Conservation (phyloP, 2,797 vertebrate species). For the Thaleichthys pacificus region DNA sequence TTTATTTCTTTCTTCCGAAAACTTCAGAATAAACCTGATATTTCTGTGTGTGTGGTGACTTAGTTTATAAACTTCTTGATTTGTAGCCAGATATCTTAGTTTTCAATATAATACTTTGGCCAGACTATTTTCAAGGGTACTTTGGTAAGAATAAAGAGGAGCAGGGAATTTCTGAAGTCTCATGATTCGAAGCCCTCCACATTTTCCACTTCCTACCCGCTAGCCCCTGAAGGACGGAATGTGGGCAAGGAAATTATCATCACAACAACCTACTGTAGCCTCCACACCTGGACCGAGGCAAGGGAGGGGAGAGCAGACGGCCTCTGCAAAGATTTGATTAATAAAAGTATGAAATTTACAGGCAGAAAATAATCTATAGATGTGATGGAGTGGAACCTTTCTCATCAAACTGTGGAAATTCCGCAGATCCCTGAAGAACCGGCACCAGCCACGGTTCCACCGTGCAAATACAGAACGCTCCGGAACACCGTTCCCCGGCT, state of each 20-base stretch:
- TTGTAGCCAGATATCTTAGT: background rate
- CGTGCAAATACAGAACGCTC: slow-evolving; percentile 61
- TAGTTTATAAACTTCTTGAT: too few species aligned
- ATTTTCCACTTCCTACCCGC: slow-evolving; percentile 55
- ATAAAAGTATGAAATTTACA: slow-evolving; percentile 70
- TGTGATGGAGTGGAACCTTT: slow-evolving; percentile 71
- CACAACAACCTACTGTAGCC: slow-evolving; percentile 53
- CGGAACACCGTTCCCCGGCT: slow-evolving; percentile 55
- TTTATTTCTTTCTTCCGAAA: too few species aligned
- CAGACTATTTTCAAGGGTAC: background rate
- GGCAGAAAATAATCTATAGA: slow-evolving; percentile 69
- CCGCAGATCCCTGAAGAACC: slow-evolving; percentile 66
- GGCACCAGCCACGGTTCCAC: slow-evolving; percentile 55
- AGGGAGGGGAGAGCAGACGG: slow-evolving; percentile 36
- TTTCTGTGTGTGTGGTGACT: too few species aligned
- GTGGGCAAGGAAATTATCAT: slow-evolving; percentile 61
- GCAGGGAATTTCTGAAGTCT: background rate
- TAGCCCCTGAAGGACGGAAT: slow-evolving; percentile 24
- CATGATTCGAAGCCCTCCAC: slow-evolving; percentile 2
- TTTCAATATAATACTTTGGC: background rate
- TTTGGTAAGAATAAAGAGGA: background rate
- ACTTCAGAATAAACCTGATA: too few species aligned
- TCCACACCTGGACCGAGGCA: slow-evolving; percentile 13
- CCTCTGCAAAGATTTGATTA: slow-evolving; percentile 71
- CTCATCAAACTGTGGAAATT: slow-evolving; percentile 70